Conservation (phyloP, 2,797 vertebrate genomes). For the Semaprochilodus insignis region DNA sequence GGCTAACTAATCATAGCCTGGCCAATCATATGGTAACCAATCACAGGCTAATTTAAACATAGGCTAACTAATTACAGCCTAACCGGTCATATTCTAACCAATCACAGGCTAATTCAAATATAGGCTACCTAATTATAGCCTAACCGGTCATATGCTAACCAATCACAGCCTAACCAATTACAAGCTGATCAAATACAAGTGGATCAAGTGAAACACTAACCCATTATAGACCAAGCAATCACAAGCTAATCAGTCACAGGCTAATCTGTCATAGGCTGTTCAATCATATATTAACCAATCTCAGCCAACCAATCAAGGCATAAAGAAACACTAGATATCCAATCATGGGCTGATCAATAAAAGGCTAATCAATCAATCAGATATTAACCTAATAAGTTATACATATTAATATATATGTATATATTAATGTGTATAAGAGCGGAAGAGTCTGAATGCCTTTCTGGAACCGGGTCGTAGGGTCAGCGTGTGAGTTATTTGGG, state of each 20-base stretch:
- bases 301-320: too few relatives aligned
- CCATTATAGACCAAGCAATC: not conserved
- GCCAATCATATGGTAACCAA: not conserved
- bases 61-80: not conserved
- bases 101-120: too few relatives aligned
- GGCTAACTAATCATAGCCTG: too few relatives aligned
- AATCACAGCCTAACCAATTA: not conserved
- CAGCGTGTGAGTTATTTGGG: not conserved
- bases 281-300: too few relatives aligned
- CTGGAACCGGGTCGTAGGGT: not conserved
- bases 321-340: too few relatives aligned
- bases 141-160: not conserved
- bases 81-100: not conserved
- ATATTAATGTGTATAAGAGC: too few relatives aligned
- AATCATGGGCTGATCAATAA: too few relatives aligned
- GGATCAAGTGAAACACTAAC: not conserved
- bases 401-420: too few relatives aligned
- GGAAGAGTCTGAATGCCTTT: too few relatives aligned
- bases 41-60: not conserved
- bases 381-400: too few relatives aligned
- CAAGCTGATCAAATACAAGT: not conserved
- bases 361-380: too few relatives aligned
- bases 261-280: not conserved
- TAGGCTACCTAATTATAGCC: too few relatives aligned
- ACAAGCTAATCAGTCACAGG: not conserved